Evolutionary conservation across 2,888 invertebrate species (phyloP).

Genomic region (Lobophora halterata): DNA sequence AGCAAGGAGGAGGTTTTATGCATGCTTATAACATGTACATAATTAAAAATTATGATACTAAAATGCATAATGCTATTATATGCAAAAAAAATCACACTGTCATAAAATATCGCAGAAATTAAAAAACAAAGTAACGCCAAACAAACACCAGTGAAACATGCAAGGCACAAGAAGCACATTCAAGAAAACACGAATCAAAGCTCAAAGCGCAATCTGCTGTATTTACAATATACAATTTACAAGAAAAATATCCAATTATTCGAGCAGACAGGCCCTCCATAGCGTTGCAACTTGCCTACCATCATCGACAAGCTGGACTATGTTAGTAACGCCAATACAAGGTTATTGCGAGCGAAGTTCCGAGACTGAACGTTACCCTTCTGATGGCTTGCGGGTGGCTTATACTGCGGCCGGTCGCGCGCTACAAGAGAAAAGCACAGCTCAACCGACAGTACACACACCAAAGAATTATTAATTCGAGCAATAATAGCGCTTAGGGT

Average conservation of each 20-base stretch:
- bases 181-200: slow-evolving; percentile 28
- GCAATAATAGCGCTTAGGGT: slow-evolving; percentile 32
- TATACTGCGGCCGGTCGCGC: slow-evolving; percentile 65
- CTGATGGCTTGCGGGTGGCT: slow-evolving; percentile 71
- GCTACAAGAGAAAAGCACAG: slow-evolving; percentile 75
- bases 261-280: slow-evolving; percentile 58
- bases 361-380: slow-evolving; percentile 70
- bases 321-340: slow-evolving; percentile 63
- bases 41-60: slow-evolving; percentile 3
- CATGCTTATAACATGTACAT: slow-evolving; percentile 20
- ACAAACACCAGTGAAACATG: slow-evolving; percentile 15
- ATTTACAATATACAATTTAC: slow-evolving; percentile 46
- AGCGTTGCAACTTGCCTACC: slow-evolving; percentile 62
- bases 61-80: slow-evolving; percentile 2
- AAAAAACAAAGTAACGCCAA: slow-evolving; percentile 17
- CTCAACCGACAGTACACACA: slow-evolving; percentile 70
- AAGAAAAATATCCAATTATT: slow-evolving; percentile 25
- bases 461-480: slow-evolving; percentile 40
- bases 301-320: slow-evolving; percentile 58
- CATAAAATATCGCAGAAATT: slow-evolving; percentile 12
- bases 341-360: slow-evolving; percentile 57
- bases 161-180: slow-evolving; percentile 24
- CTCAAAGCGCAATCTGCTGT: slow-evolving; percentile 50
- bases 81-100: slow-evolving; percentile 17
- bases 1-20: slow-evolving; percentile 19